Conservation (phyloP, 2,113 vertebrate genomes). For the Psophia crepitans region DNA sequence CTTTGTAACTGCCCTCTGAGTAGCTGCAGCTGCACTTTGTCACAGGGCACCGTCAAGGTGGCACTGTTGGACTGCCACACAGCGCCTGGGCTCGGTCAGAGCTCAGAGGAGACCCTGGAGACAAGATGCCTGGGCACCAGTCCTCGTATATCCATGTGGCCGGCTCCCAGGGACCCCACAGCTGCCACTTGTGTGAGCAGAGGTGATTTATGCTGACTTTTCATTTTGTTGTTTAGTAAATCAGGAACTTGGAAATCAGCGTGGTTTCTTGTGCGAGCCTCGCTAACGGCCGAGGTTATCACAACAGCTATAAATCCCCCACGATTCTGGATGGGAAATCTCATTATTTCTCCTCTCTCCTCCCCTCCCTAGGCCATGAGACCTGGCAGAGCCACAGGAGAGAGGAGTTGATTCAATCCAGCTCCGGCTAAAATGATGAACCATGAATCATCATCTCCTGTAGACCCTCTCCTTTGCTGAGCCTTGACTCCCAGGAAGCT, state of each 20-base stretch:
- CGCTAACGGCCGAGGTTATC: conserved; percentile 61
- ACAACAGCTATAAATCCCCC: conserved; percentile 73
- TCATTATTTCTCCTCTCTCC: conserved; percentile 64
- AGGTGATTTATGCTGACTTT: conserved; percentile 47
- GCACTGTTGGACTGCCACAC: neutral
- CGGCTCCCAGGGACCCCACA: neutral
- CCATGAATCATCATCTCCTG: conserved; percentile 45
- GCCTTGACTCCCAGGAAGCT: neutral
- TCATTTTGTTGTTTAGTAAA: conserved; percentile 55
- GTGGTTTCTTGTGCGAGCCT: conserved; percentile 27
- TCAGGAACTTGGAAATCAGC: conserved; percentile 52
- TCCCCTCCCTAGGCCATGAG: conserved; percentile 47
- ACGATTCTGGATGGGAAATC: conserved; percentile 66
- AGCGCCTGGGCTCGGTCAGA: neutral
- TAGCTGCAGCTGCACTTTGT: neutral
- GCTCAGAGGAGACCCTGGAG: neutral
- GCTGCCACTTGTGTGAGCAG: conserved; percentile 25
- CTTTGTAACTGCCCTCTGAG: neutral
- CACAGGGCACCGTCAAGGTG: rapidly evolving
- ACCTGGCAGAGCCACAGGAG: conserved; percentile 53
- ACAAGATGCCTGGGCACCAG: rapidly evolving
- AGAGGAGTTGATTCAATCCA: conserved; percentile 60
- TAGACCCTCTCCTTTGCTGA: neutral
- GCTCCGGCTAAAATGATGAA: conserved; percentile 30
- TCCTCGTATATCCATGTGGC: neutral